Evolutionary conservation across 2,113 vertebrate genomes (phyloP).

Genomic region (Datnioides undecimradiatus): DNA sequence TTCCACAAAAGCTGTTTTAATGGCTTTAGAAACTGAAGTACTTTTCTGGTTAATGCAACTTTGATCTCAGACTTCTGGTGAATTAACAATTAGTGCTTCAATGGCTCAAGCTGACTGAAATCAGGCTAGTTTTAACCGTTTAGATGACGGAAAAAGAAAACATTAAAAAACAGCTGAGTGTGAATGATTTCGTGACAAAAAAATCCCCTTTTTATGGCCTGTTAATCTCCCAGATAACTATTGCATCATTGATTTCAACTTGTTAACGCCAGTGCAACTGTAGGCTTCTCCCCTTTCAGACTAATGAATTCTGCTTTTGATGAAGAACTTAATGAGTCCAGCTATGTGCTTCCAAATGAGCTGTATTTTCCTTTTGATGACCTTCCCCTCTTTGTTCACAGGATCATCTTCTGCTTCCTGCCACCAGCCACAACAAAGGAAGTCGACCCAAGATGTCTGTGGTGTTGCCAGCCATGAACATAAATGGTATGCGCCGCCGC

Average conservation of each 20-base stretch:
- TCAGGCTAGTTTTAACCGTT: neutral
- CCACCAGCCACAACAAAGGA: conserved; percentile 96
- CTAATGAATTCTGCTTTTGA: neutral
- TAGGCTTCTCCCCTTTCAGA: neutral
- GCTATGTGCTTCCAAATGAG: neutral
- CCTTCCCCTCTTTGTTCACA: conserved; percentile 77
- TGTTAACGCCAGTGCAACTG: neutral
- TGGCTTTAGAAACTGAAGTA: neutral
- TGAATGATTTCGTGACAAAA: neutral
- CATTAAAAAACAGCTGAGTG: conserved; percentile 7
- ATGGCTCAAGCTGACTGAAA: neutral
- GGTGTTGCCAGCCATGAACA: conserved; percentile 94
- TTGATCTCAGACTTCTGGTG: neutral
- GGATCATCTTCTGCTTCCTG: conserved; percentile 96
- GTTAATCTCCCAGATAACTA: neutral
- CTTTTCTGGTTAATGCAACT: neutral
- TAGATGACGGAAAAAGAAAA: neutral
- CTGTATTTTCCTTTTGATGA: conserved; percentile 25
- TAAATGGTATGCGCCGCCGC: conserved; percentile 89
- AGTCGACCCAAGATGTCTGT: conserved; percentile 97
- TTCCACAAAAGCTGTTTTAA: conserved; percentile 1
- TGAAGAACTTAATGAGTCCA: neutral
- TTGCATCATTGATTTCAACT: conserved; percentile 3
- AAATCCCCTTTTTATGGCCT: neutral
- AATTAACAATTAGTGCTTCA: conserved; percentile 7